Base-by-base conservation (phyloP, 2,888 invertebrate species). In the Cerceris ruficornis region DNA sequence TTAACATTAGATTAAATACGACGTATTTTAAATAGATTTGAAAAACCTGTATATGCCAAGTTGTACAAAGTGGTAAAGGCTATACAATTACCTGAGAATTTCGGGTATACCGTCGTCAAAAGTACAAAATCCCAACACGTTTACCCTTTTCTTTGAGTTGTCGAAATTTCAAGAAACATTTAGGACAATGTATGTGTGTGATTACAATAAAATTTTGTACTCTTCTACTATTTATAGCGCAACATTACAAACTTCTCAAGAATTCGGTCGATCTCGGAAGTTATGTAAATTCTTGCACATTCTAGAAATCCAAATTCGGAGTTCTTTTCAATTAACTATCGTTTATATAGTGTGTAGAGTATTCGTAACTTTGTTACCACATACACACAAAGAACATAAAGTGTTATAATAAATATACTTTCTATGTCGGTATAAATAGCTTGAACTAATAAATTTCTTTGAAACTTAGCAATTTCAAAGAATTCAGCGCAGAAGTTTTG, bases 141-240 rank as follows among this genome's bases (percentile, higher is more conserved):
- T 81, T 77, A 75, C 52, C 58, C 57, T 59, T 77, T 72, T 80
- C 60, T 64, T 66, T 61, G 60, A 46, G 68, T 84, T 81, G 54
- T 54, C 50, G 67, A 69, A 64, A 64, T 14, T n/a, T 68, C 57
- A 68, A 72, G 65, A 55, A 46, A 9, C 57, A n/a, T 80, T 72
- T 54, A 69, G 46, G 55, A 69, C 46, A 17, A 74, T 54, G 68
- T 73, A 46, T 67, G 42, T 54, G 28, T 69, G 62, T 64, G 62
- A 59, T 59, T 62, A 73, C 60, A 60, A 73, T 54, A 75, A 75
- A 82, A 50, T 82, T 82, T 84, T 84, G 75, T 83, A 83, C 78
- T 83, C 85, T 84, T 84, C 82, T 83, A 83, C 83, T 54, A 70
- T 79, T 82, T 82, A 72, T 79, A 81, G 82, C 28, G 50, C 69